Base-by-base conservation (phyloP, 2,888 invertebrate genomes). In the Crioceris asparagi region DNA sequence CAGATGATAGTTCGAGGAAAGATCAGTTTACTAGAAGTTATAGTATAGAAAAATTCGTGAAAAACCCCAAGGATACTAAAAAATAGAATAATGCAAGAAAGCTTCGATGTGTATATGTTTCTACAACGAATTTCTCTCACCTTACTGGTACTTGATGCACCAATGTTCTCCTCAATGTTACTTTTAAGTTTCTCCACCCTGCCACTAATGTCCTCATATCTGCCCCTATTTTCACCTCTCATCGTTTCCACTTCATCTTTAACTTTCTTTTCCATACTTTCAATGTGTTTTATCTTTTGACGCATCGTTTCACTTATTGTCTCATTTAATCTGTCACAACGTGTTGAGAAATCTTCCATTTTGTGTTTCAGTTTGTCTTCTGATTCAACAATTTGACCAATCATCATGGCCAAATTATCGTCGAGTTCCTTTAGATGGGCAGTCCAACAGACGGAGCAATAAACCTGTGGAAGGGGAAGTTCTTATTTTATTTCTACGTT, bases 381-480 rank as follows among this genome's bases (percentile, higher is more conserved):
- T 1, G 72, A 73, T 1, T 70, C 67, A 36, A 70, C 67, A 7
- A 78, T 59, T 52, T 77, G 74, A 47, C 70, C 69, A 23, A 68
- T 49, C 35, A 78, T 68, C n/a, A 68, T 63, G 14, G 59, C 57
- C 14, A 78, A 61, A 55, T 75, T 74, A 15, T 67, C 65, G 48
- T 71, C 66, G 58, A 79, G 65, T 40, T 76, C 75, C 15, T 68
- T 65, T 39, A 75, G 60, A 52, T 79, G 78, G 25, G 68, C 68
- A 4, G 67, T 60, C 73, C 75, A 77, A 54, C 79, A 79, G 5
- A 71, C 60, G 10, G 62, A 60, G 54, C 78, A 79, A 52, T 75
- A 76, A 45, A 67, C 67, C 77, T 77, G 54, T 38, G 58, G 61
- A 46, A 40, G 27, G 30, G n/a, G n/a, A n/a, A n/a, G n/a, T n/a